phyloP scores from a whole-genome alignment of 2,113 vertebrate genomes.

The Leuciscus idus region DNA sequence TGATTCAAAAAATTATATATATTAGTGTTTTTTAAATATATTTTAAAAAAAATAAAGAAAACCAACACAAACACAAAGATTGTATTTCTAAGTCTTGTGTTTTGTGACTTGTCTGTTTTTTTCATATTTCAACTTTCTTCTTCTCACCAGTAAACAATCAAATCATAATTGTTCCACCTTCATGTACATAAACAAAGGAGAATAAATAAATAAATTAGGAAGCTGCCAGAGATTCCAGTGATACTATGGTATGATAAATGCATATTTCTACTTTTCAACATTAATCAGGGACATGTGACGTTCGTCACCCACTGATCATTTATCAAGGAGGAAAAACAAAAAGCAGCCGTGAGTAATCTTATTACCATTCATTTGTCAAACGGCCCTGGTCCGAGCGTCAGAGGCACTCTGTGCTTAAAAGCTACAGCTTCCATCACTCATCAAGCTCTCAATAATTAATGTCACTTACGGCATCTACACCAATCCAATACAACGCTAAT shows the following conservation, averaged over 20 bases:
- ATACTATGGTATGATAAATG: constrained; percentile 52
- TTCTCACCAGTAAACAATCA: not conserved
- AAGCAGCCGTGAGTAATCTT: constrained; percentile 53
- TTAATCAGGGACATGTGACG: constrained; percentile 60
- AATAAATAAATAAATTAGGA: constrained; percentile 54
- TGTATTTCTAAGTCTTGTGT: not conserved
- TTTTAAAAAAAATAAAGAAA: not conserved
- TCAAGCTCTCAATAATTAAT: constrained; percentile 68
- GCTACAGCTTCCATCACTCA: constrained; percentile 59
- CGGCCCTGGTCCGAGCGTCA: constrained; percentile 30
- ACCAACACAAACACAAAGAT: not conserved
- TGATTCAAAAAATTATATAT: not conserved
- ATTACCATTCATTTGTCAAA: constrained; percentile 68
- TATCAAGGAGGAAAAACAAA: constrained; percentile 59
- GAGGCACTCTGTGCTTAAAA: constrained; percentile 55
- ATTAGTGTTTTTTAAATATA: not conserved
- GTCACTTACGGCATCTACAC: constrained; percentile 55
- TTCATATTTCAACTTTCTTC: not conserved
- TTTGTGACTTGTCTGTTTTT: not conserved
- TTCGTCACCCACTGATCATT: constrained; percentile 62
- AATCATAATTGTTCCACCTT: not conserved
- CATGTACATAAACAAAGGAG: constrained; percentile 11
- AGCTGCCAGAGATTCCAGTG: constrained; percentile 1
- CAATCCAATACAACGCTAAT: not conserved
- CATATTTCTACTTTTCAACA: constrained; percentile 49